Evolutionary conservation across 1,140 invertebrate genomes (phyloP), one percentile per base, ranked within the genome.

Genomic region (Drosophila pruinosa): DNA sequence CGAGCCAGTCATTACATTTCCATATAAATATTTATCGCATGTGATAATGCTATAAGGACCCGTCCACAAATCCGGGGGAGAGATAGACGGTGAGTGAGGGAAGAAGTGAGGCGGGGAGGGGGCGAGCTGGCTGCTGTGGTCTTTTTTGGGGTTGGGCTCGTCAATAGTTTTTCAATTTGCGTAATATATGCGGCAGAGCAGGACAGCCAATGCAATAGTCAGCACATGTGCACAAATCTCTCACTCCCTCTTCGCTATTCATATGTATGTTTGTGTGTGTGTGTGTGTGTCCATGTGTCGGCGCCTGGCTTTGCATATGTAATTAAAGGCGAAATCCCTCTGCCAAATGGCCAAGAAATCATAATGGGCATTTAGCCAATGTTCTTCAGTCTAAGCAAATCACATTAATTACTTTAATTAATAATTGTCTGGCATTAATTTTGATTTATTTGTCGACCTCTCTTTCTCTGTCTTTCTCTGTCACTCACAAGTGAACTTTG

Each of bases 1-100:
- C 10, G 41, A 22, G 34, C 26, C 54, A 62, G 75, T 81, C 81
- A 86, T 88, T 85, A 85, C 81, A 85, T 85, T 85, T 85, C 81
- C 81, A 85, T 85, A 85, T 85, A 85, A 85, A 85, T 85, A 85
- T 85, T 85, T 88, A 86, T 86, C 77, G 82, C 82, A 65, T 86
- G 81, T 78, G 81, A 86, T 88, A 86, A 86, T 86, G 70, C 81
- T 64, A 52, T 50, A 45, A 61, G 39, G 17, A 19, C 14, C 19
- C 12, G 50, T 10, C 3, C n/a, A n/a, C n/a, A n/a, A n/a, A n/a
- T n/a, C n/a, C n/a, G n/a, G n/a, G n/a, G n/a, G n/a, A 52, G n/a
- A 12, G 5, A 21, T 15, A n/a, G 53, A 2, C 3, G 7, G 19
- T 17, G 38, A 17, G 22, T 31, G 26, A 17, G 47, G 1, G 12